These are phyloP conservation scores for Pangasius sanitwongsei DNA, from an alignment of 2,797 vertebrate genomes.

Conservation along the genomic window DNA sequence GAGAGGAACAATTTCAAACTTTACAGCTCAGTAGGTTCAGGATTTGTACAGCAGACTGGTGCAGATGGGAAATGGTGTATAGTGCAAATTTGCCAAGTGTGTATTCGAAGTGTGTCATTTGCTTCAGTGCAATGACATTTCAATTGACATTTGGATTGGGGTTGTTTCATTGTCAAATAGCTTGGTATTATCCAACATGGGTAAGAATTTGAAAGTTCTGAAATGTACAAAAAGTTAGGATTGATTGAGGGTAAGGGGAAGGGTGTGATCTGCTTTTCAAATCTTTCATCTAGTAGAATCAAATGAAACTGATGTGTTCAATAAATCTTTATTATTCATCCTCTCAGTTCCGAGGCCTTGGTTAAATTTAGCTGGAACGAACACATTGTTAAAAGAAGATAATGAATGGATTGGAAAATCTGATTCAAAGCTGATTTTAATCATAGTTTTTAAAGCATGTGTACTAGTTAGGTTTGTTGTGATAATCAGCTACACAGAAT, in stretches of 20 bases:
- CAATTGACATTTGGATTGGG: constrained; percentile 8
- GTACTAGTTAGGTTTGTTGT: not conserved
- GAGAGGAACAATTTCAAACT: constrained; percentile 15
- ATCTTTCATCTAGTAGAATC: not conserved
- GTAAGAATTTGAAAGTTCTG: not conserved
- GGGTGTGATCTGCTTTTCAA: not conserved
- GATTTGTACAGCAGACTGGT: not conserved
- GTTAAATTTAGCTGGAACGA: not conserved
- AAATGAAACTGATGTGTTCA: no score
- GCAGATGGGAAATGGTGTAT: not conserved
- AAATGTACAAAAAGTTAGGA: not conserved
- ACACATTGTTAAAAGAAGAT: not conserved
- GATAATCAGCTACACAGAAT: not conserved
- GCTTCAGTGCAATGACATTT: constrained; percentile 29
- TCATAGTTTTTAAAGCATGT: not conserved
- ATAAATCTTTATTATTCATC: not conserved
- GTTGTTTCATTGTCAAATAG: not conserved
- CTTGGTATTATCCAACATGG: not conserved
- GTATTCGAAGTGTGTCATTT: not conserved
- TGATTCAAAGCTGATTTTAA: not conserved
- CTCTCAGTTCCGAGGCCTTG: not conserved
- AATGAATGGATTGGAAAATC: not conserved
- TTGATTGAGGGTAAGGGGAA: not conserved
- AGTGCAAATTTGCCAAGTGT: not conserved
- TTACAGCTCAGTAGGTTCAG: constrained; percentile 27